These are phyloP conservation scores for Papilio elwesi DNA, from an alignment of 2,888 invertebrate species.

Conservation along the genomic window DNA sequence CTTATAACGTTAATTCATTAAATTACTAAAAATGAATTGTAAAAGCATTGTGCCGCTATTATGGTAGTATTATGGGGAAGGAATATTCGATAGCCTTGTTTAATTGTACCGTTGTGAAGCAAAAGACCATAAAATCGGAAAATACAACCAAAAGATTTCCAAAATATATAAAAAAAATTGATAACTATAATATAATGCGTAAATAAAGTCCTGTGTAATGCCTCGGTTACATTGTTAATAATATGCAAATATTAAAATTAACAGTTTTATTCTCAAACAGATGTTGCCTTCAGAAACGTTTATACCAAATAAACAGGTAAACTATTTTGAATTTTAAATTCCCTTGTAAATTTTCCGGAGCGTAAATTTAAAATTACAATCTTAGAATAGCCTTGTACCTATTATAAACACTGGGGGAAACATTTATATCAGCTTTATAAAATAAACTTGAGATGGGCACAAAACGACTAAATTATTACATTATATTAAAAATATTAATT, in stretches of 20 bases:
- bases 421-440: background rate
- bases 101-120: too few relatives aligned
- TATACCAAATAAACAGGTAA: conserved; percentile 14
- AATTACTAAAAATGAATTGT: too few relatives aligned
- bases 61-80: too few relatives aligned
- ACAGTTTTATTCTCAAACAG: conserved; percentile 34
- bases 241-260: conserved; percentile 37
- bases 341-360: background rate
- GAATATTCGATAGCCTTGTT: too few relatives aligned
- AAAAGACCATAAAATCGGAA: background rate
- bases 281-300: conserved; percentile 3
- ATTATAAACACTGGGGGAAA: background rate
- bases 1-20: too few relatives aligned
- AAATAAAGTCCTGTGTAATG: background rate
- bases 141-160: too few relatives aligned
- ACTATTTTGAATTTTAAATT: conserved; percentile 6
- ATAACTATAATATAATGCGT: background rate
- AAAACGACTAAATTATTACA: background rate
- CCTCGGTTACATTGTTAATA: background rate
- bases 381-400: background rate
- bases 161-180: background rate
- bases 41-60: too few relatives aligned
- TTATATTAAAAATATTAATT: background rate
- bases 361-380: background rate
- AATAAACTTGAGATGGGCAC: background rate